Base-by-base conservation (phyloP, 2,113 vertebrate genomes). In the Bubalus kerabau region DNA sequence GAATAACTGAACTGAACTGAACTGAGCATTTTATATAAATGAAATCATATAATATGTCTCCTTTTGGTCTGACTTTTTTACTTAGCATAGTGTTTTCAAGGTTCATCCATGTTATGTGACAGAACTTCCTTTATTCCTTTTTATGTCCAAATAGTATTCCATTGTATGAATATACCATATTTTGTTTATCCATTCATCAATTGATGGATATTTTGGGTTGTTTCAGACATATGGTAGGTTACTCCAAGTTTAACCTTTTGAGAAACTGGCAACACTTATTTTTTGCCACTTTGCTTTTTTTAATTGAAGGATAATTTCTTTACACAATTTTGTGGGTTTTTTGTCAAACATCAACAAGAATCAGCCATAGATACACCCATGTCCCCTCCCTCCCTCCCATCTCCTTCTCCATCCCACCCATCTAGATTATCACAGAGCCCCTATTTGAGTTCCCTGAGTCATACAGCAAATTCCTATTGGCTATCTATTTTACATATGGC, bases 71-170 rank as follows among this genome's bases (percentile, higher is more conserved):
- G 46, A 21, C 48, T 52, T 90, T n/a, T 96, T 86, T 19, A 85
- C 17, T 86, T 86, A 94, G 64, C 21, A 46, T 54, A 84, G 13
- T 81, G 30, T 89, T 97, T 96, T 89, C 43, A 94, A 94, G 78
- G 84, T 80, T 97, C 23, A 28, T 87, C 3, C 46, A 74, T 90
- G n/a, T 86, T 78, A 16, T n/a, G 64, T 67, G 64, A 67, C 64
- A 67, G 32, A 81, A 86, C 30, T 91, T 87, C 43, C 52, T 78
- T 83, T 30, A 71, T 94, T 91, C 28, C n/a, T 60, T 94, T 94
- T 78, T 91, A 64, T 87, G 26, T 62, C 32, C 57, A 16, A 87
- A 50, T 94, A 94, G 52, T 84, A 91, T 88, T 88, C 64, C 17
- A 88, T 32, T 87, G 21, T 91, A 46, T 52, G 7, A 94, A 26